Conservation (phyloP, 2,888 invertebrate genomes). For the Polylopha cassiicola region DNA sequence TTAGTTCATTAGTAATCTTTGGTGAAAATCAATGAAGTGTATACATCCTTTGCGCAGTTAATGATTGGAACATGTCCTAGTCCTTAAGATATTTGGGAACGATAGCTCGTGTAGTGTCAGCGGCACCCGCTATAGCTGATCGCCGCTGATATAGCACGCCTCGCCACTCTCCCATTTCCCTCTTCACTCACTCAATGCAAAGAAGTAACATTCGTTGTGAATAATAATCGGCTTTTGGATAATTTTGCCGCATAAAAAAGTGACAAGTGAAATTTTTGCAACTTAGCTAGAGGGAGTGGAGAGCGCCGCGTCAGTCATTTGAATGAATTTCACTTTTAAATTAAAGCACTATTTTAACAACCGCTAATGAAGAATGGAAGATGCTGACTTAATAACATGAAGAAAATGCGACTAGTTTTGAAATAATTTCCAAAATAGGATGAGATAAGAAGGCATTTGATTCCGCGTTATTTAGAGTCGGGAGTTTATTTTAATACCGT, state of each 20-base stretch:
- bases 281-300: constrained; percentile 8
- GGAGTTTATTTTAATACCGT: too few species aligned
- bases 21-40: too few species aligned
- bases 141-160: constrained; percentile 35
- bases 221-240: constrained; percentile 20
- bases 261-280: constrained; percentile 17
- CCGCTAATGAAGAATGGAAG: too few species aligned
- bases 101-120: constrained; percentile 29
- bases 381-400: too few species aligned
- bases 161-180: constrained; percentile 22
- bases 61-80: constrained; percentile 32
- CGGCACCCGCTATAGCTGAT: constrained; percentile 27
- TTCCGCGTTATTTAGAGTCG: too few species aligned
- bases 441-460: too few species aligned
- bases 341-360: too few species aligned
- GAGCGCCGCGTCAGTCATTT: constrained; percentile 13
- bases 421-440: too few species aligned
- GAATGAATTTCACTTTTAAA: constrained; percentile 17
- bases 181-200: constrained; percentile 19
- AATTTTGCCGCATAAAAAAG: constrained; percentile 15
- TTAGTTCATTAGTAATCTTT: too few species aligned
- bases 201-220: constrained; percentile 20
- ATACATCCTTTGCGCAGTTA: constrained; percentile 10
- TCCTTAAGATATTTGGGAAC: constrained; percentile 37
- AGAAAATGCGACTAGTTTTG: too few species aligned